phyloP scores from a whole-genome alignment of 2,888 invertebrate genomes.

The Timema podura region DNA sequence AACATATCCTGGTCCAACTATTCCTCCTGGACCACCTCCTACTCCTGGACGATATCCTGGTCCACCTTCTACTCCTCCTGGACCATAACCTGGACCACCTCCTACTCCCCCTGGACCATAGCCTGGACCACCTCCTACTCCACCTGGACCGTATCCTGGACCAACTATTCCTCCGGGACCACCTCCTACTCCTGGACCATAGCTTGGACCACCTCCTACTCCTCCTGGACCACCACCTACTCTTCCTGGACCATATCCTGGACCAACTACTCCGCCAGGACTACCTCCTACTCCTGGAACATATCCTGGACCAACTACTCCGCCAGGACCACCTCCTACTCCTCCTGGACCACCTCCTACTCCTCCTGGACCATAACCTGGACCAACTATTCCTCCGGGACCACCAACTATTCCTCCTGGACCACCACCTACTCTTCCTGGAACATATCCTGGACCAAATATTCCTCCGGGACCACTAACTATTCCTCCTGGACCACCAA shows the following conservation, averaged over 20 bases:
- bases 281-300: background rate
- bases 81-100: constrained; percentile 21
- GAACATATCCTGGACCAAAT: constrained; percentile 6
- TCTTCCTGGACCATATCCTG: constrained; percentile 6
- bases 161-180: constrained; percentile 29
- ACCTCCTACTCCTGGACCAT: constrained; percentile 20
- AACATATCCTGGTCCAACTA: constrained; percentile 18
- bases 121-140: constrained; percentile 13
- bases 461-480: constrained; percentile 15
- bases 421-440: constrained; percentile 12
- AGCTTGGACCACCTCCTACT: background rate
- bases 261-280: background rate
- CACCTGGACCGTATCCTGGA: constrained; percentile 20
- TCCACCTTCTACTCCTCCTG: constrained; percentile 18
- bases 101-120: constrained; percentile 19
- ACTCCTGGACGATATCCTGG: constrained; percentile 20
- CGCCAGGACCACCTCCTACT: background rate
- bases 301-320: constrained; percentile 17
- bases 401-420: constrained; percentile 15
- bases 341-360: constrained; percentile 18
- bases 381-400: constrained; percentile 20
- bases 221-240: constrained; percentile 6
- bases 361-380: background rate
- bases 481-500: constrained; percentile 27
- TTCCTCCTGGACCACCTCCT: constrained; percentile 11